Base-by-base conservation (phyloP, 2,797 vertebrate genomes). In the Nothura maculosa region DNA sequence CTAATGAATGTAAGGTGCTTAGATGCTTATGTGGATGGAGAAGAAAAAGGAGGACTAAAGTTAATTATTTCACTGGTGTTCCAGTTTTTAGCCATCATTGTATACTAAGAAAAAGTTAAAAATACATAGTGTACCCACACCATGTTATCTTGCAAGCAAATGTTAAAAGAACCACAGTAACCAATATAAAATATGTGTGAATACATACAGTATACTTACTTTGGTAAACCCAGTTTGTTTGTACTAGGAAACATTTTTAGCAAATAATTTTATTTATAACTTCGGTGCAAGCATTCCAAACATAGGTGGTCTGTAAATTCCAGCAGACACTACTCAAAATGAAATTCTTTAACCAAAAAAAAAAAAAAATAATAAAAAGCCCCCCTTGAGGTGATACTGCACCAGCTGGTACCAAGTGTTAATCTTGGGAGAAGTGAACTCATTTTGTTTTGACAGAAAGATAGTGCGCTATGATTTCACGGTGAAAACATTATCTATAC, bases 221-320 rank as follows among this genome's bases (percentile, higher is more conserved):
- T 82, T 94, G 83, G 91, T 94, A 95, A 95, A 89, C 74, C 89
- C 55, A n/a, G 76, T 21, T 80, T 96, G 93, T 94, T 96, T 96
- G 93, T 84, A 54, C 77, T 78, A 73, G 85, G 92, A 94, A 94
- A 85, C 78, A 90, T 93, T 96, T 96, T 97, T 96, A 95, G 96
- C 85, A 94, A 96, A 96, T 91, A 81, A 94, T 92, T 93, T 96
- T 96, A 96, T 96, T 96, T 97, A 96, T 95, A 95, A 93, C 93
- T 81, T 92, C 90, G 94, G 92, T 92, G 90, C 89, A 94, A 96
- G 93, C 92, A 96, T 97, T 96, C 96, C 96, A 97, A 92, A 85
- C 92, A 79, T 95, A 96, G 96, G 92, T 96, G 96, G 89, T 94
- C 93, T 94, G 90, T 78, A 91, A 78, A 93, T 95, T 96, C 91